A percentile compares a stretch with the other conserved stretches of the same genome.
Conservation (phyloP, 2,113 vertebrate genomes). For the Otus sunia region DNA sequence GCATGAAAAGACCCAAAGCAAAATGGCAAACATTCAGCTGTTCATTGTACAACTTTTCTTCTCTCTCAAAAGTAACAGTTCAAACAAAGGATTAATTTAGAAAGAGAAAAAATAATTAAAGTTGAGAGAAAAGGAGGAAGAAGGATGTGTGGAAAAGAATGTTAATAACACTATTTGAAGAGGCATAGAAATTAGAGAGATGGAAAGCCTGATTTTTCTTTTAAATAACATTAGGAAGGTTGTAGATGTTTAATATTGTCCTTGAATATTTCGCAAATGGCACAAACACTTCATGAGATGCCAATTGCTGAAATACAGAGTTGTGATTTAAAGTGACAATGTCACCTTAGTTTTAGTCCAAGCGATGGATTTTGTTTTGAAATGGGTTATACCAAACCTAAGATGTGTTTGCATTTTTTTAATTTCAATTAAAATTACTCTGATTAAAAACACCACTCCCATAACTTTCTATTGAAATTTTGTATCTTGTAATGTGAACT, state of each 20-base stretch:
- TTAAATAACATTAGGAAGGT: slow-evolving; percentile 13
- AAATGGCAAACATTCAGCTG: slow-evolving; percentile 17
- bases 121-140: neutral
- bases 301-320: slow-evolving; percentile 37
- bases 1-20: slow-evolving; percentile 7
- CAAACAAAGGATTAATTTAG: slow-evolving; percentile 63
- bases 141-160: neutral
- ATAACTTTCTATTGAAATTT: neutral
- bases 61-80: slow-evolving; percentile 39
- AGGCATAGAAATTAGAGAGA: slow-evolving; percentile 12
- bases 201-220: slow-evolving; percentile 9
- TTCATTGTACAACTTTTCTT: neutral
- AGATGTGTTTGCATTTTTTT: neutral
- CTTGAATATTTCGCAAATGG: slow-evolving; percentile 39
- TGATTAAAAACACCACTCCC: neutral
- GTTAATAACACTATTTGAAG: slow-evolving; percentile 40
- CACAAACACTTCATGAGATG: slow-evolving; percentile 14
- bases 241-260: slow-evolving; percentile 35
- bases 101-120: slow-evolving; percentile 30
- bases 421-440: neutral
- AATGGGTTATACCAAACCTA: neutral
- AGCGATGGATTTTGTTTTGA: slow-evolving; percentile 37
- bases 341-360: slow-evolving; percentile 37
- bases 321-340: slow-evolving; percentile 58
- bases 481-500: neutral